Base-by-base conservation (phyloP, 1,140 invertebrate genomes). In the Zelostemma sp. region DNA sequence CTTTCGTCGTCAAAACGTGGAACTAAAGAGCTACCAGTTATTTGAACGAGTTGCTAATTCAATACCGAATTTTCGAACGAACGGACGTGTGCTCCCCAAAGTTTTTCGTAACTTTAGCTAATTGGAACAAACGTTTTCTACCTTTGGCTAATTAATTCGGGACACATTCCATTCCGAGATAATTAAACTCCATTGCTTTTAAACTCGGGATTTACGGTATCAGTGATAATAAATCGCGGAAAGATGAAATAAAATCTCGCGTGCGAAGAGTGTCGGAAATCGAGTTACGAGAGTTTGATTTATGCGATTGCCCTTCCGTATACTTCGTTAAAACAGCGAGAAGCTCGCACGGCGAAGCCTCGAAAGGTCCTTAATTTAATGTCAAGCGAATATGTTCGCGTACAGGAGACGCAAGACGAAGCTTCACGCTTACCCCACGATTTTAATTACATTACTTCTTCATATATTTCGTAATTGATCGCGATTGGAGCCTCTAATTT, bases 271-370 rank as follows among this genome's bases (percentile, higher is more conserved):
- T 48, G 19, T 2, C 11, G 17, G 11, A 48, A 57, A 57, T 57
- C 40, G 45, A 57, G 45, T 57, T 57, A 46, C 41, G n/a, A n/a
- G 11, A 56, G 54, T 46, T 46, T 47, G 46, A 28, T 33, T 19
- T 48, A 14, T 48, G 38, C 54, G 54, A 18, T 35, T 21, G 28
- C 21, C 11, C 54, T 38, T 31, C 6, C 46, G 28, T 46, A 35
- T 25, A 56, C 54, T 31, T 56, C 43, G 54, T 56, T 56, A 47
- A 43, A 21, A 6, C 43, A 35, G 45, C 31, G 28, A 48, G 46
- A 38, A 12, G 31, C 18, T 35, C 38, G 35, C 43, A 17, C 31
- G 31, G 31, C 33, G 28, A 11, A 53, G 33, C 19, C 17, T 19
- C 14, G 21, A 57, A 47, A 33, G 31, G 28, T 48, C 45, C 21